These are phyloP conservation scores for Catagonus wagneri DNA, from an alignment of 2,113 vertebrate genomes.

Conservation along the genomic window DNA sequence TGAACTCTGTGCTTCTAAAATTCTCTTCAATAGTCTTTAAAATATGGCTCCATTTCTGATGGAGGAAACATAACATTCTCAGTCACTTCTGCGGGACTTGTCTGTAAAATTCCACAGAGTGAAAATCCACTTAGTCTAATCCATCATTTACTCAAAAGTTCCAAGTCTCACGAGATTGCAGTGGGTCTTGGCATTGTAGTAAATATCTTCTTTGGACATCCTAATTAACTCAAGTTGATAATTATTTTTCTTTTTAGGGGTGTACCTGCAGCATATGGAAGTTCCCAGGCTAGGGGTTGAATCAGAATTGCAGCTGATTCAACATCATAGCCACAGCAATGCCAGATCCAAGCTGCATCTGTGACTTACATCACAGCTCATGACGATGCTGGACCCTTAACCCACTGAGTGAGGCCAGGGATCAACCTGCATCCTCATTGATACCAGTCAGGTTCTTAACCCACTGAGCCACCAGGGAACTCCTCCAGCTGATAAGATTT, in stretches of 20 bases:
- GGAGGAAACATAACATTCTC: background rate
- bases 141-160: slow-evolving; percentile 10
- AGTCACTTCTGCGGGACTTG: slow-evolving; percentile 7
- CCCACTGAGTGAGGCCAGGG: too few species aligned
- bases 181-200: background rate
- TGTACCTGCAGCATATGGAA: too few species aligned
- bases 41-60: slow-evolving; percentile 9
- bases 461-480: too few species aligned
- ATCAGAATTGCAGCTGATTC: too few species aligned
- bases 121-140: background rate
- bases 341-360: too few species aligned
- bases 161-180: background rate
- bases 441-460: too few species aligned
- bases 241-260: background rate
- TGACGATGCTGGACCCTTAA: too few species aligned
- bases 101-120: slow-evolving; percentile 16
- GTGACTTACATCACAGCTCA: too few species aligned
- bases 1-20: background rate
- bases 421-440: too few species aligned
- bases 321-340: too few species aligned
- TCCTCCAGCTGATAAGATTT: background rate
- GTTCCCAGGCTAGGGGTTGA: too few species aligned
- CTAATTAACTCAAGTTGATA: background rate
- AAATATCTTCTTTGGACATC: background rate
- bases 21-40: background rate